These are phyloP conservation scores for Neostethus bicornis DNA, from an alignment of 2,797 vertebrate genomes.

Conservation along the genomic window DNA sequence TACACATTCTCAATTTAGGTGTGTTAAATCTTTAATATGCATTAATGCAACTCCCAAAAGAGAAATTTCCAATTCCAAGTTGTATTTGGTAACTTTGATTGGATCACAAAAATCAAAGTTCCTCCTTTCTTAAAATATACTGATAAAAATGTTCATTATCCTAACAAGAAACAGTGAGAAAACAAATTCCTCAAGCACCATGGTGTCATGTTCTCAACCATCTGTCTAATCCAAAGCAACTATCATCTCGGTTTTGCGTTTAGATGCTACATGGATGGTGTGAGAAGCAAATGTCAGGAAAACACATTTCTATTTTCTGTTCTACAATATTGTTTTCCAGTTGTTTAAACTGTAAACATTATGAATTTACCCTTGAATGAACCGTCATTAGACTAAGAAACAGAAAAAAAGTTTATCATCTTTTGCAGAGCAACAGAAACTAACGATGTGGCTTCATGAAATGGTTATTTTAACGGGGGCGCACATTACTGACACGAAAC, in stretches of 20 bases:
- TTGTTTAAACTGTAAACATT: background rate
- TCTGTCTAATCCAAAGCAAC: conserved; percentile 9
- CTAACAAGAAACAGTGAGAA: conserved; percentile 7
- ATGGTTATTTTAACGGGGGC: too few species aligned
- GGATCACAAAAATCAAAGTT: too few species aligned
- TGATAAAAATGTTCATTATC: conserved; percentile 6
- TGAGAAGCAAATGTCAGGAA: conserved; percentile 1
- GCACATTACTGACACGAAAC: too few species aligned
- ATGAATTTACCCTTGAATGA: background rate
- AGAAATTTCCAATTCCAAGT: too few species aligned
- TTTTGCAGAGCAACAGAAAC: too few species aligned
- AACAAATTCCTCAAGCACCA: conserved; percentile 5
- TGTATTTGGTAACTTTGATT: too few species aligned
- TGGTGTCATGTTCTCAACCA: conserved; percentile 13
- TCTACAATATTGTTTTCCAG: background rate
- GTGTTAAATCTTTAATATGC: too few species aligned
- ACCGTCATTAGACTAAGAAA: background rate
- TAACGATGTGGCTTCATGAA: too few species aligned
- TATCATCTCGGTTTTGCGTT: background rate
- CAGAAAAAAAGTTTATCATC: too few species aligned
- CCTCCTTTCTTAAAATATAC: too few species aligned
- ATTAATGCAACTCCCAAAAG: too few species aligned
- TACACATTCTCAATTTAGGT: too few species aligned
- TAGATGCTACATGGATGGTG: background rate
- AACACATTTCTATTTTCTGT: background rate